phyloP scores from a whole-genome alignment of 1,140 invertebrate genomes.

The Myzus persicae region DNA sequence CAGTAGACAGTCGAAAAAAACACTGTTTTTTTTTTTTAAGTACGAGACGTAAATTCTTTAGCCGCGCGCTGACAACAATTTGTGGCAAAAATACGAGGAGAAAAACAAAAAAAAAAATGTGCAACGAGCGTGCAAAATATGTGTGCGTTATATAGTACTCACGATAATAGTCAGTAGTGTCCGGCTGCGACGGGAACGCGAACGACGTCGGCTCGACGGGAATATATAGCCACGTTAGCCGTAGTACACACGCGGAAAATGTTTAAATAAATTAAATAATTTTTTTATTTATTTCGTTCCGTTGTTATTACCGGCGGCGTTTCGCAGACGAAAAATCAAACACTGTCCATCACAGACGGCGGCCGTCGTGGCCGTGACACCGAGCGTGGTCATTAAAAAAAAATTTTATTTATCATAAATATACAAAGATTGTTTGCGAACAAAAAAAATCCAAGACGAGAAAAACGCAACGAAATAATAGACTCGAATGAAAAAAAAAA shows the following conservation, averaged over 20 bases:
- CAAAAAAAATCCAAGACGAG: background rate
- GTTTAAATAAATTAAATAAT: background rate
- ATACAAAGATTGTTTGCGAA: background rate
- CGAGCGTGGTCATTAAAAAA: background rate
- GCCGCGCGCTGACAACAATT: background rate
- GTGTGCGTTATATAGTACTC: background rate
- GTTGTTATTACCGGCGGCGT: slow-evolving; percentile 20
- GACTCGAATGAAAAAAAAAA: background rate
- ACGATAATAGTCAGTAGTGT: slow-evolving; percentile 32
- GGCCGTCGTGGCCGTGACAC: background rate
- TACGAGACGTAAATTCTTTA: background rate
- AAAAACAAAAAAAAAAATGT: background rate
- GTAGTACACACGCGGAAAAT: background rate
- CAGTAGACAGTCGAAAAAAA: background rate
- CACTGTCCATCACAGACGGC: background rate
- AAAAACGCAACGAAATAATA: slow-evolving; percentile 3
- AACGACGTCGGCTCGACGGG: slow-evolving; percentile 20
- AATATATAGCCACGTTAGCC: background rate
- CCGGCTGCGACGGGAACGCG: slow-evolving; percentile 22
- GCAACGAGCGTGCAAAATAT: background rate
- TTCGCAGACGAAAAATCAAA: slow-evolving; percentile 1
- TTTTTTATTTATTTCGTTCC: background rate
- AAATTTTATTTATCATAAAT: background rate
- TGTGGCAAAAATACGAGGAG: no score
- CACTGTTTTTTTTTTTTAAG: background rate